A percentile compares a stretch with the other conserved stretches of the same genome.
Evolutionary conservation across 2,113 vertebrate species (phyloP).

Genomic region (Tautogolabrus adspersus): DNA sequence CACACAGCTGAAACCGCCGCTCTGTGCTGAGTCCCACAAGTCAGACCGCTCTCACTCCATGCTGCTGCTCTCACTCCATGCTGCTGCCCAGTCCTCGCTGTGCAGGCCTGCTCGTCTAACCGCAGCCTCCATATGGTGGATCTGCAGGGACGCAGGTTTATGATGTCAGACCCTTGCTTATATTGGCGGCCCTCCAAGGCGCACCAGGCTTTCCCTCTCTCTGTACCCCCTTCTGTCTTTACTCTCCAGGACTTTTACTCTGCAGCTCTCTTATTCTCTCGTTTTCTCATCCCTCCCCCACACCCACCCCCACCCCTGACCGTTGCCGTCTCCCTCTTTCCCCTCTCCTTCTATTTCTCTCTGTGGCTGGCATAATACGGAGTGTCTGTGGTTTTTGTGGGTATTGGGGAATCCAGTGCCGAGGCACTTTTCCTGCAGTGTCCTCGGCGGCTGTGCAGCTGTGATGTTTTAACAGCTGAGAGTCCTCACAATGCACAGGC

Average conservation of each 20-base stretch:
- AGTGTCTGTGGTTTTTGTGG: slow-evolving; percentile 85
- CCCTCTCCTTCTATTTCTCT: slow-evolving; percentile 67
- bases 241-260: slow-evolving; percentile 66
- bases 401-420: slow-evolving; percentile 83
- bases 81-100: slow-evolving; percentile 60
- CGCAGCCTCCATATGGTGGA: slow-evolving; percentile 76
- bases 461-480: slow-evolving; percentile 88
- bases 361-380: slow-evolving; percentile 80
- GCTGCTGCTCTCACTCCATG: slow-evolving; percentile 64
- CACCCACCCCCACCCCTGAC: slow-evolving; percentile 49
- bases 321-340: slow-evolving; percentile 75
- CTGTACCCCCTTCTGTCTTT: slow-evolving; percentile 70
- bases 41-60: slow-evolving; percentile 61
- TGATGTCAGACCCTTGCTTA: slow-evolving; percentile 85
- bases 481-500: slow-evolving; percentile 85
- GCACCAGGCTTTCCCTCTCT: slow-evolving; percentile 78
- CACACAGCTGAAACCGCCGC: slow-evolving; percentile 76
- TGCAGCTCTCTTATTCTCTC: slow-evolving; percentile 59
- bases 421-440: slow-evolving; percentile 82
- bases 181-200: slow-evolving; percentile 79
- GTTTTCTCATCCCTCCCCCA: slow-evolving; percentile 77
- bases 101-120: slow-evolving; percentile 72
- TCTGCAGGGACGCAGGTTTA: slow-evolving; percentile 84
- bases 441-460: slow-evolving; percentile 80
- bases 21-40: slow-evolving; percentile 68